Evolutionary conservation across 2,888 invertebrate genomes (phyloP).

Genomic region (Tetanocera ferruginea): DNA sequence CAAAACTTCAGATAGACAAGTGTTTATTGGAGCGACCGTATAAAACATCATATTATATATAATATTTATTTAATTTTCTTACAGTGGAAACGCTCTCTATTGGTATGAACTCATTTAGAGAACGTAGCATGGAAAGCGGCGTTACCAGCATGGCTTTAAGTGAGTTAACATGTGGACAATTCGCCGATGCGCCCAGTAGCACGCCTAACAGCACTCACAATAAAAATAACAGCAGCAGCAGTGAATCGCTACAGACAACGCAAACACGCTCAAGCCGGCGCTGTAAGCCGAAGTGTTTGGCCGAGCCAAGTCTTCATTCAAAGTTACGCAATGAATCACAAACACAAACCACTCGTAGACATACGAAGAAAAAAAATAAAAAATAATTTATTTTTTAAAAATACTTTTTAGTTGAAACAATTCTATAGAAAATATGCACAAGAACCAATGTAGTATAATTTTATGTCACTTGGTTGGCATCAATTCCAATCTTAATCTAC

Average conservation of each 20-base stretch:
- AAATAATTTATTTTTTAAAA: slow-evolving; percentile 11
- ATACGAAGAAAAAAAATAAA: slow-evolving; percentile 20
- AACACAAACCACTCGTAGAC: not conserved
- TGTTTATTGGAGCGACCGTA: too few relatives aligned
- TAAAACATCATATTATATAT: too few relatives aligned
- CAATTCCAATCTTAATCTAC: not conserved
- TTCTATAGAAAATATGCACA: not conserved
- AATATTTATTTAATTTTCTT: too few relatives aligned
- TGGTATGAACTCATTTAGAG: not conserved
- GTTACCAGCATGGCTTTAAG: slow-evolving; percentile 14
- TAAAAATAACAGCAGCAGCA: not conserved
- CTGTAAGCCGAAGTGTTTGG: slow-evolving; percentile 43
- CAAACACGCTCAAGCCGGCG: slow-evolving; percentile 38
- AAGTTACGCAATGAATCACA: slow-evolving; percentile 40
- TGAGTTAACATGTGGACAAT: slow-evolving; percentile 40
- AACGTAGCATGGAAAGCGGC: not conserved
- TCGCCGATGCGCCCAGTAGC: slow-evolving; percentile 42
- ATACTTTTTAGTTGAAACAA: not conserved
- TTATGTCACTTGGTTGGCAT: not conserved
- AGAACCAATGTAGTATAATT: not conserved
- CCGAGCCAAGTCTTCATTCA: slow-evolving; percentile 22
- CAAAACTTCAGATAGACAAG: too few relatives aligned
- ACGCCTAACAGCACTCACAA: slow-evolving; percentile 41
- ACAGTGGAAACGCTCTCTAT: not conserved
- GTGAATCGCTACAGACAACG: not conserved